Evolutionary conservation across 2,797 vertebrate species (phyloP).

Genomic region (Pteronotus mesoamericanus): DNA sequence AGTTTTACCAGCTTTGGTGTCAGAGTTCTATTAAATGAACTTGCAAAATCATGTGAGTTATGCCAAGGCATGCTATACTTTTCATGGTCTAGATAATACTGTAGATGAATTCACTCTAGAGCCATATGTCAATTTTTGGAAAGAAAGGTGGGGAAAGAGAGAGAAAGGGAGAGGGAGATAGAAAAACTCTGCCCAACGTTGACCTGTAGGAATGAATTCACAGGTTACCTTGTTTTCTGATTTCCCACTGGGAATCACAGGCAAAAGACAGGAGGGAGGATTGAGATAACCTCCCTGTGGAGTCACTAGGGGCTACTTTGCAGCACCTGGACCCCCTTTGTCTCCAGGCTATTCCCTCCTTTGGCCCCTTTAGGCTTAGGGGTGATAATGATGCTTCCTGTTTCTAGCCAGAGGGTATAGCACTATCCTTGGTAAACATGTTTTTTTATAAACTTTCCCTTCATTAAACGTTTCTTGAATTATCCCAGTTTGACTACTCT

Average conservation of each 20-base stretch:
- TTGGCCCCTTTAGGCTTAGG: not conserved
- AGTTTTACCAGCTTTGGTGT: conserved; percentile 57
- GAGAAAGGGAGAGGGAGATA: not conserved
- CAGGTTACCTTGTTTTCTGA: not conserved
- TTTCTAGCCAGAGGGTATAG: not conserved
- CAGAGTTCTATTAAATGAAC: conserved; percentile 29
- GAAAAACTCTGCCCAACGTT: not conserved
- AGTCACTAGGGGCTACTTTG: not conserved
- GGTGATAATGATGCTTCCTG: not conserved
- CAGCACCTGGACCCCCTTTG: not conserved
- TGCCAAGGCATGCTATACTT: not conserved
- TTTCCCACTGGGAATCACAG: not conserved
- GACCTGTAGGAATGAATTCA: not conserved
- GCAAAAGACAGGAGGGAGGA: not conserved
- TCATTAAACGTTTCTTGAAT: not conserved
- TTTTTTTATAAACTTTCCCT: not conserved
- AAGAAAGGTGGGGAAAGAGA: not conserved
- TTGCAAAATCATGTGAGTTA: conserved; percentile 41
- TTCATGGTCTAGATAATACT: not conserved
- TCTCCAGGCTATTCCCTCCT: not conserved
- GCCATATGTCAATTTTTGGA: not conserved
- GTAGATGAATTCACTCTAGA: not conserved
- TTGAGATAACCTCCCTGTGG: not conserved
- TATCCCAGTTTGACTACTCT: not conserved
- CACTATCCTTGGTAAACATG: not conserved